phyloP scores from a whole-genome alignment of 30 jellyfish, hydroid and myxozoan genomes.

The Sanderia malayensis region DNA sequence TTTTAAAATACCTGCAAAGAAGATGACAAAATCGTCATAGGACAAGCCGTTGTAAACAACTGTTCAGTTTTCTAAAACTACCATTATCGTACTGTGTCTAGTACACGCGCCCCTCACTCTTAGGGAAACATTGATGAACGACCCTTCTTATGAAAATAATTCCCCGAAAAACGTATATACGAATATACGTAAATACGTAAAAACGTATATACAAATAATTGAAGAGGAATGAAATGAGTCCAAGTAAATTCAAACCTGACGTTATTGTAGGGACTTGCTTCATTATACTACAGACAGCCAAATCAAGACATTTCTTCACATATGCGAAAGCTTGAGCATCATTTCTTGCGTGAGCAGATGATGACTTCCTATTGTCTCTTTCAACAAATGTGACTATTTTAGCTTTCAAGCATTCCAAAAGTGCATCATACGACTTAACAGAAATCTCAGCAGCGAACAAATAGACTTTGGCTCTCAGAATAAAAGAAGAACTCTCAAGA shows the following conservation, averaged over 20 bases:
- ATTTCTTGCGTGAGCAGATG: constrained; percentile 35
- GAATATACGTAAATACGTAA: too few relatives aligned
- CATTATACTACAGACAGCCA: constrained; percentile 26
- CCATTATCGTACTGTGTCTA: too few relatives aligned
- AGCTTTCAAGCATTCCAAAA: constrained; percentile 68
- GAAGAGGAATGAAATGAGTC: too few relatives aligned
- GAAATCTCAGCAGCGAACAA: constrained; percentile 70
- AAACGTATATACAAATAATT: too few relatives aligned
- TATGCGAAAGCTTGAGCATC: constrained; percentile 52
- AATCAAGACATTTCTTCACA: constrained; percentile 69
- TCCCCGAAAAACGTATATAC: too few relatives aligned
- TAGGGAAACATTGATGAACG: too few relatives aligned
- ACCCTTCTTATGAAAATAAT: too few relatives aligned
- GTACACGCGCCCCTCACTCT: too few relatives aligned
- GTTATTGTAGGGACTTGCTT: constrained; percentile 54
- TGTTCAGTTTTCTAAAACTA: too few relatives aligned
- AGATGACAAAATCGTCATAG: too few relatives aligned
- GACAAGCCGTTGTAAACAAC: too few relatives aligned
- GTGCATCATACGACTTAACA: constrained; percentile 46
- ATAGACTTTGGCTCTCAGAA: constrained; percentile 77
- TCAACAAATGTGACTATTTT: constrained; percentile 70
- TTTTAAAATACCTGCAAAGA: constrained; percentile 56
- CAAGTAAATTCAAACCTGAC: too few relatives aligned
- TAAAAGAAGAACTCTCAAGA: constrained; percentile 68
- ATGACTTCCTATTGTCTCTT: constrained; percentile 58